Evolutionary conservation across 2,113 vertebrate species (phyloP).

Genomic region (Albula goreensis): DNA sequence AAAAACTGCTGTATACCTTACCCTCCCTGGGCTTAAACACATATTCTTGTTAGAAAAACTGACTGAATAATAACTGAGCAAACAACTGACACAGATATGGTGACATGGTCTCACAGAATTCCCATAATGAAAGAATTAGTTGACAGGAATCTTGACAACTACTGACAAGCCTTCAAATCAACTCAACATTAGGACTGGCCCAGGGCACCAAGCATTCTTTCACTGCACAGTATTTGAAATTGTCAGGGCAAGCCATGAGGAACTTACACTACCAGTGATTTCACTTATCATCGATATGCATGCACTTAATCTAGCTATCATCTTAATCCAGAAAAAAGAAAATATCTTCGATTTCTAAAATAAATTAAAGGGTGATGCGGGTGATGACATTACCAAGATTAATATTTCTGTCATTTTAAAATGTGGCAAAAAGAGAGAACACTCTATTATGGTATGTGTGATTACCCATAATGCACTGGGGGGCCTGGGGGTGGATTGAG

Average conservation of each 20-base stretch:
- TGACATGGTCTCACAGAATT: conserved; percentile 17
- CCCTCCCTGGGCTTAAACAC: not conserved
- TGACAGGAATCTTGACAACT: conserved; percentile 51
- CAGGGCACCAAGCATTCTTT: conserved; percentile 37
- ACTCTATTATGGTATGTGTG: conserved; percentile 46
- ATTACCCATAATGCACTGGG: conserved; percentile 43
- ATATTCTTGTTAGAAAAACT: not conserved
- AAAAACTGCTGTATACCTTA: not conserved
- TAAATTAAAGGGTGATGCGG: not conserved
- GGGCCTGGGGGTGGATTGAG: conserved; percentile 48
- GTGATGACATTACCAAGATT: not conserved
- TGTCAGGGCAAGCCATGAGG: conserved; percentile 33
- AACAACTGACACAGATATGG: conserved; percentile 33
- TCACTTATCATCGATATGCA: not conserved
- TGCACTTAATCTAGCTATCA: not conserved
- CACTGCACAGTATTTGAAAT: conserved; percentile 35
- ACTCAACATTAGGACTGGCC: conserved; percentile 52
- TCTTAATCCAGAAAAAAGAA: not conserved
- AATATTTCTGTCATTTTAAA: not conserved
- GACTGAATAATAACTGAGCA: conserved; percentile 20
- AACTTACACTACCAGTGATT: conserved; percentile 18
- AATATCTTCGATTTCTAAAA: not conserved
- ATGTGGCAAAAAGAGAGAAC: conserved; percentile 1
- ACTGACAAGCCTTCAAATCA: conserved; percentile 65
- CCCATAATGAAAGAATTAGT: conserved; percentile 52